A percentile compares a stretch with the other conserved stretches of the same genome.
phyloP scores from a whole-genome alignment of 2,113 vertebrate genomes.

The Ailurus styani region DNA sequence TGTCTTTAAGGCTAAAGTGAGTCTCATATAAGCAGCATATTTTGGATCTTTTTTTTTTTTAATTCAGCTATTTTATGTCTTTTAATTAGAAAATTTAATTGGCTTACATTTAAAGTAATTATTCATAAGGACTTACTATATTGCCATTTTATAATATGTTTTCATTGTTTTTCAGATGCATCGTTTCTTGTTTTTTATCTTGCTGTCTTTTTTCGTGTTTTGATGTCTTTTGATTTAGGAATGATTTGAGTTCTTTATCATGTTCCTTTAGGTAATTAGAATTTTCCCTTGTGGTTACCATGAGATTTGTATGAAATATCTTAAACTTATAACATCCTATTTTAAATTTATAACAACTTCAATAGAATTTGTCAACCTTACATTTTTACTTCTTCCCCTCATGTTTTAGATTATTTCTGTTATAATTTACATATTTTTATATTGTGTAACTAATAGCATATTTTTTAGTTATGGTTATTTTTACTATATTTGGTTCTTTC shows the following conservation, averaged over 20 bases:
- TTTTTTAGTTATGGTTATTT: not conserved
- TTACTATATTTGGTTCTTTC: not conserved
- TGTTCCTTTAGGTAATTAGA: not conserved
- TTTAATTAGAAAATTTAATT: not conserved
- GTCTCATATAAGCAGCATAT: not conserved
- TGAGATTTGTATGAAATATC: not conserved
- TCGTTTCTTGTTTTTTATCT: not conserved
- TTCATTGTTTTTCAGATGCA: not conserved
- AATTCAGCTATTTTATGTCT: not conserved
- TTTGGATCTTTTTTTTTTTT: not conserved
- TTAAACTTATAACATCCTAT: not conserved
- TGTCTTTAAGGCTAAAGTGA: not conserved
- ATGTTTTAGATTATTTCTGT: not conserved
- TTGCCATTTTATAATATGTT: not conserved
- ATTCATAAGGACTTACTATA: not conserved
- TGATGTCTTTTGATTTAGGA: not conserved
- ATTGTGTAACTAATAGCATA: not conserved
- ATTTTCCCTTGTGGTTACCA: not conserved
- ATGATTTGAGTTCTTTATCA: not conserved
- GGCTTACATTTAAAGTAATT: not conserved
- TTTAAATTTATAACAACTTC: not conserved
- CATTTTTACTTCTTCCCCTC: not conserved
- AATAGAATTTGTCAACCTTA: not conserved
- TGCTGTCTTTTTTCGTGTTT: not conserved
- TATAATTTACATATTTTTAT: not conserved